phyloP scores from a whole-genome alignment of 2,888 invertebrate genomes.

The Sepioteuthis lessoniana region DNA sequence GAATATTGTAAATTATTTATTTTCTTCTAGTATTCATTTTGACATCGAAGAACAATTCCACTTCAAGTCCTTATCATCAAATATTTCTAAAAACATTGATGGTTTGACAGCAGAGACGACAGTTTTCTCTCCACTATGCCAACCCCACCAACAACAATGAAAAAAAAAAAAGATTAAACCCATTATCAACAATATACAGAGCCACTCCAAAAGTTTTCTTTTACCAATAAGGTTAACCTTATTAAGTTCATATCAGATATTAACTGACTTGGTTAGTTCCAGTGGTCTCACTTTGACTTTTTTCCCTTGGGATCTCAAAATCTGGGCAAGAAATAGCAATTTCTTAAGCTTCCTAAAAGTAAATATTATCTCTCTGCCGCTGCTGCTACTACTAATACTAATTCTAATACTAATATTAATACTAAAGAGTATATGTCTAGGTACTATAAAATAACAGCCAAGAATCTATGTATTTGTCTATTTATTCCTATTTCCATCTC shows the following conservation, averaged over 20 bases:
- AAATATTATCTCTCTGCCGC: not conserved
- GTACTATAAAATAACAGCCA: too few relatives aligned
- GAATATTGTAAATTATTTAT: not conserved
- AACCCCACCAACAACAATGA: not conserved
- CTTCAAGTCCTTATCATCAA: not conserved
- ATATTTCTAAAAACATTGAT: not conserved
- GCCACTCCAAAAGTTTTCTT: not conserved
- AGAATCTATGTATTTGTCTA: too few relatives aligned
- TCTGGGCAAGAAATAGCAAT: not conserved
- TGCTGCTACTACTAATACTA: not conserved
- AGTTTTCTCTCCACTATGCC: not conserved
- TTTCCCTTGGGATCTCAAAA: not conserved
- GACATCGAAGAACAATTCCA: not conserved
- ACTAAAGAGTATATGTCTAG: too few relatives aligned
- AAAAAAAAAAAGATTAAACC: not conserved
- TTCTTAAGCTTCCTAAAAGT: not conserved
- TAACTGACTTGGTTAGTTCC: not conserved
- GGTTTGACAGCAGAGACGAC: slow-evolving; percentile 33
- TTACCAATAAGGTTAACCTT: not conserved
- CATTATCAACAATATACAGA: not conserved
- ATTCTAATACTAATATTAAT: too few relatives aligned
- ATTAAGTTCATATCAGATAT: not conserved
- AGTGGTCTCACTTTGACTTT: not conserved
- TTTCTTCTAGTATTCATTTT: not conserved
- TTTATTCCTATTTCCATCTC: too few relatives aligned